Evolutionary conservation across 30 jellyfish, hydroid and myxozoan genomes (phyloP).

Genomic region (Hydractinia echinata): DNA sequence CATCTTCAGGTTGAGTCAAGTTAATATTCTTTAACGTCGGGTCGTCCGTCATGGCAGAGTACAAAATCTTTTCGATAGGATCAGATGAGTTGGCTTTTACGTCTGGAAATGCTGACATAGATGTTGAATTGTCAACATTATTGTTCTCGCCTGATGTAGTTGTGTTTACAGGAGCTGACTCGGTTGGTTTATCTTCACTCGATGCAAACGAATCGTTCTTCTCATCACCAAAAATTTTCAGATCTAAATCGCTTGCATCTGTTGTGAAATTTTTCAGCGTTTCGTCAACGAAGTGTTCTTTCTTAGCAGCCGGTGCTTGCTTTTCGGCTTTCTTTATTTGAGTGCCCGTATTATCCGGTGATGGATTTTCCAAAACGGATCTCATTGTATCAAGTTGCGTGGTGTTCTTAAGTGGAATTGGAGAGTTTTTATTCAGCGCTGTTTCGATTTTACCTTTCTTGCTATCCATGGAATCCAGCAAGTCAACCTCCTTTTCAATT

Average conservation of each 20-base stretch:
- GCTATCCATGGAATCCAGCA: background rate
- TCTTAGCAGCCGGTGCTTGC: background rate
- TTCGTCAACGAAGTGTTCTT: constrained; percentile 4
- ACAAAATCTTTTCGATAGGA: background rate
- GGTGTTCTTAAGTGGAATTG: background rate
- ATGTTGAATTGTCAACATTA: background rate
- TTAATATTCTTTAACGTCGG: background rate
- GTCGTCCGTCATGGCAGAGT: constrained; percentile 6
- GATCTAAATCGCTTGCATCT: constrained; percentile 5
- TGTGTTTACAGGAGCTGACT: too few relatives aligned
- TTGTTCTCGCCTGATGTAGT: background rate
- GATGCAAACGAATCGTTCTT: background rate
- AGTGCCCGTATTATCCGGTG: background rate
- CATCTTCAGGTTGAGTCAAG: constrained; percentile 2
- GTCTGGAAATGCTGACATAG: background rate
- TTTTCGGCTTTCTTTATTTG: background rate
- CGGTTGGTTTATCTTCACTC: too few relatives aligned
- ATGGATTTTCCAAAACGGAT: constrained; percentile 8
- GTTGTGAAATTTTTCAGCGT: constrained; percentile 2
- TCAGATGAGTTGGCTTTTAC: background rate
- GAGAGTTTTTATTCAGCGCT: background rate
- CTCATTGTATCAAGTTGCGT: background rate
- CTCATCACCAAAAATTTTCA: constrained; percentile 8
- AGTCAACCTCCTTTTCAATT: background rate
- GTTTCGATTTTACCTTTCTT: constrained; percentile 11